Evolutionary conservation across 1,140 invertebrate species (phyloP).

Genomic region (Brachionus asplanchnoidis): DNA sequence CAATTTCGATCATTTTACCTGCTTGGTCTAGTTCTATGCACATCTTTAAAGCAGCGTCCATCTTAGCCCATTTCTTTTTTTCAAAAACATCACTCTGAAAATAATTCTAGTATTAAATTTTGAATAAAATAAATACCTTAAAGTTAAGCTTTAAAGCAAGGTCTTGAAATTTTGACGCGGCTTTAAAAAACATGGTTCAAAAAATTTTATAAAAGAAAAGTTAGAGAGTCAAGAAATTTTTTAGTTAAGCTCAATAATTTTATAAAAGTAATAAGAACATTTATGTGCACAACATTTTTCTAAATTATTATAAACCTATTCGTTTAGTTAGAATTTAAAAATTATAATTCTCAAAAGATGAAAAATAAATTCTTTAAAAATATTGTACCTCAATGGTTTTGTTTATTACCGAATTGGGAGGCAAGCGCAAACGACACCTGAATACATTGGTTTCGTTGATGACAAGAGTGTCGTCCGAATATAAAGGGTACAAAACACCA

Average conservation of each 20-base stretch:
- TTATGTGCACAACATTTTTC: background rate
- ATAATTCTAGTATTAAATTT: background rate
- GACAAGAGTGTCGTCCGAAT: background rate
- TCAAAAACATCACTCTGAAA: background rate
- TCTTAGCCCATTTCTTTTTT: constrained; percentile 35
- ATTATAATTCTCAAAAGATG: too few relatives aligned
- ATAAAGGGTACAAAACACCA: constrained; percentile 30
- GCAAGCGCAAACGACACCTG: background rate
- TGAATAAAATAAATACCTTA: too few relatives aligned
- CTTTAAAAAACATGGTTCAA: background rate
- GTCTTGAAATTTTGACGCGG: background rate
- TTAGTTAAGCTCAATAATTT: background rate
- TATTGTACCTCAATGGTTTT: constrained; percentile 7
- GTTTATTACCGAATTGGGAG: constrained; percentile 20
- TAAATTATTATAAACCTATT: background rate
- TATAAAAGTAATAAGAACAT: background rate
- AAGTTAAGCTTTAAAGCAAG: background rate
- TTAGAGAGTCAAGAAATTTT: background rate
- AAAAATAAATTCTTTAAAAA: background rate
- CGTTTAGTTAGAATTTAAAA: too few relatives aligned
- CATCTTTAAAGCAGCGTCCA: constrained; percentile 36
- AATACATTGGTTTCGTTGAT: background rate
- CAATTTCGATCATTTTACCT: background rate
- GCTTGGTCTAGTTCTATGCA: constrained; percentile 26
- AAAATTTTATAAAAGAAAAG: background rate